These are phyloP conservation scores for Fragum fragum DNA, from an alignment of 2,888 invertebrate species.

Conservation along the genomic window DNA sequence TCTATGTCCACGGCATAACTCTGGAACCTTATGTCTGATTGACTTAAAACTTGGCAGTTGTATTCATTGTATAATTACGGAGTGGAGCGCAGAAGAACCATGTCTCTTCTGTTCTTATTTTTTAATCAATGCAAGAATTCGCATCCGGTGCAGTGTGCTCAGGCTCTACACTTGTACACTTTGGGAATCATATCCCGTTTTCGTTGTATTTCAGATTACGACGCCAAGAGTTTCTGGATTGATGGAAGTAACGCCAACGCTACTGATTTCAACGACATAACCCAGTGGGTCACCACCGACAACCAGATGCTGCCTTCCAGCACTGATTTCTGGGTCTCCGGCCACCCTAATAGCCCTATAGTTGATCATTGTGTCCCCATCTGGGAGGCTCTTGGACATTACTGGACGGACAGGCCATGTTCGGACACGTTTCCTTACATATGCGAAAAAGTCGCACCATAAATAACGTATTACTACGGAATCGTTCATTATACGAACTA, in stretches of 20 bases:
- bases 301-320: slow-evolving; percentile 5
- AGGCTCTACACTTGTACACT: neutral
- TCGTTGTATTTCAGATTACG: slow-evolving; percentile 14
- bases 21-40: too few species aligned
- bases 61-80: too few species aligned
- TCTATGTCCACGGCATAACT: too few species aligned
- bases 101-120: too few species aligned
- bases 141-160: too few species aligned
- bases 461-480: too few species aligned
- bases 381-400: neutral
- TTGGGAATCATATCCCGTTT: neutral
- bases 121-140: too few species aligned
- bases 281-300: slow-evolving; percentile 7
- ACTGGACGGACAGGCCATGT: slow-evolving; percentile 23
- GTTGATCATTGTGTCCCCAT: slow-evolving; percentile 27
- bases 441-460: slow-evolving; percentile 19
- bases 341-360: slow-evolving; percentile 7
- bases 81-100: too few species aligned
- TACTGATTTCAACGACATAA: slow-evolving; percentile 12
- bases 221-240: slow-evolving; percentile 13
- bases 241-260: slow-evolving; percentile 22
- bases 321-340: slow-evolving; percentile 8
- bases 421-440: slow-evolving; percentile 10
- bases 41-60: too few species aligned
- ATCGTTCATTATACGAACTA: too few species aligned